Percentiles rank a stretch among this genome's conserved stretches.
Evolutionary conservation across 64 coral and sea anemone genomes (phyloP).

Genomic region (Trachythela sp.): DNA sequence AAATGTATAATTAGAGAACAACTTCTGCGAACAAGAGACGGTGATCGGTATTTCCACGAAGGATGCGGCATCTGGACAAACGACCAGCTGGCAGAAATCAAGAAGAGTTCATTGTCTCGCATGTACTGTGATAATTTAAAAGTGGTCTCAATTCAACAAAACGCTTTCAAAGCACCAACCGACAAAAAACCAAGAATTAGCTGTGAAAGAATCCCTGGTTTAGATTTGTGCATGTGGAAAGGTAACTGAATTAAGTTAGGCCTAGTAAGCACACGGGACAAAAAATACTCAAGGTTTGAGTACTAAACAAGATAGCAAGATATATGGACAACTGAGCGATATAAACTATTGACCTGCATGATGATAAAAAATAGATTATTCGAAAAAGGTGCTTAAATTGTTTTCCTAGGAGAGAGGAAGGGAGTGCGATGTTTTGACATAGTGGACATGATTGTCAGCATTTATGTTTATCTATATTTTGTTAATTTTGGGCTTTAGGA

Average conservation of each 20-base stretch:
- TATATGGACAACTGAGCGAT: too few relatives aligned
- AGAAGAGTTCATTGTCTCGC: background rate
- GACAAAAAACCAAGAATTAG: background rate
- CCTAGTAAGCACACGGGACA: background rate
- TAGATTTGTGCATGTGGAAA: background rate
- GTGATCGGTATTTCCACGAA: conserved; percentile 1
- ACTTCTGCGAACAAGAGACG: background rate
- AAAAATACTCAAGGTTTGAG: too few relatives aligned
- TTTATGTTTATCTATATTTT: too few relatives aligned
- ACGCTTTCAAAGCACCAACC: background rate
- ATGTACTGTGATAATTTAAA: conserved; percentile 10
- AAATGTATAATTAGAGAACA: background rate
- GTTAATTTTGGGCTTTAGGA: too few relatives aligned
- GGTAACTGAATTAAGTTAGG: too few relatives aligned
- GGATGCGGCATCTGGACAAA: background rate
- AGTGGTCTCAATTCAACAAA: background rate
- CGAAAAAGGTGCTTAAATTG: too few relatives aligned
- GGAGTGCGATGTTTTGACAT: too few relatives aligned
- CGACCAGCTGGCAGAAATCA: background rate
- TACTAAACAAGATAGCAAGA: too few relatives aligned
- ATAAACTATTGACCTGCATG: too few relatives aligned
- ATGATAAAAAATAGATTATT: too few relatives aligned
- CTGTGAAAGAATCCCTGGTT: background rate
- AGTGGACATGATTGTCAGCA: too few relatives aligned
- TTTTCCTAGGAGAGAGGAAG: too few relatives aligned